phyloP scores from a whole-genome alignment of 2,113 vertebrate species.

The Sander vitreus region DNA sequence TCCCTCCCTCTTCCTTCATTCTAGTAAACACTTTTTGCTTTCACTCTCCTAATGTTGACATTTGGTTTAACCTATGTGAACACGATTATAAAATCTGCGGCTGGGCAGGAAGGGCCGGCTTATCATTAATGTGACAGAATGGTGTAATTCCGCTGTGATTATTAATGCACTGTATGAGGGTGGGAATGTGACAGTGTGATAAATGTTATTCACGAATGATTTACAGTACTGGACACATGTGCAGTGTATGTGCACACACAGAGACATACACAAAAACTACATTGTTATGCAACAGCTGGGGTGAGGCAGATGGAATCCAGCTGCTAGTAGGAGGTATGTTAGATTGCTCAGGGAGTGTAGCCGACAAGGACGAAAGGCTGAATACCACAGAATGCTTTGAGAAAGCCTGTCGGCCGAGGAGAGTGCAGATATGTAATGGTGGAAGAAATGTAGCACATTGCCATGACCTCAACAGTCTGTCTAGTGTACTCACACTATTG shows the following conservation, averaged over 20 bases:
- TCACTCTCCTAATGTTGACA: neutral
- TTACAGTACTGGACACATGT: neutral
- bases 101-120: neutral
- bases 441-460: neutral
- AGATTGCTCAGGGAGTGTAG: constrained; percentile 29
- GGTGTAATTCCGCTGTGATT: constrained; percentile 31
- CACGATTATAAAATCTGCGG: neutral
- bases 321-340: constrained; percentile 36
- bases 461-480: neutral
- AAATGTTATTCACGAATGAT: constrained; percentile 21
- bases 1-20: neutral
- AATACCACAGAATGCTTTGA: constrained; percentile 47
- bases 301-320: constrained; percentile 53
- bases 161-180: constrained; percentile 4
- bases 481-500: neutral
- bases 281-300: constrained; percentile 33
- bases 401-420: constrained; percentile 7
- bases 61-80: neutral
- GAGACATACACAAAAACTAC: neutral
- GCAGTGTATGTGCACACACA: neutral
- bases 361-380: constrained; percentile 27
- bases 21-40: constrained; percentile 24
- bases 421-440: constrained; percentile 32
- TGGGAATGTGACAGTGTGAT: constrained; percentile 45
- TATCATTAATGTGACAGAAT: constrained; percentile 42